phyloP scores from a whole-genome alignment of 1,140 invertebrate genomes.

The Gryon sp. region DNA sequence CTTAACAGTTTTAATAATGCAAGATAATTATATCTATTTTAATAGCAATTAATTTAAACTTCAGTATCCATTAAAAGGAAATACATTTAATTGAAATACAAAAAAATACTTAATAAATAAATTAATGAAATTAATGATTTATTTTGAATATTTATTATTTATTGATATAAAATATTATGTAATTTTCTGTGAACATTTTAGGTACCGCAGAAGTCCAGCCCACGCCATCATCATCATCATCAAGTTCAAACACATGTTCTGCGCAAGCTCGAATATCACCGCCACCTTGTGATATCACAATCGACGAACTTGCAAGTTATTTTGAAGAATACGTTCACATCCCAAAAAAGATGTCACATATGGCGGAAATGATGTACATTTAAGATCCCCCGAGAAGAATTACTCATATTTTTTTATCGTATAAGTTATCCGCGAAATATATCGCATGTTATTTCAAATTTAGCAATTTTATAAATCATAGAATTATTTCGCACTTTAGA shows the following conservation, averaged over 20 bases:
- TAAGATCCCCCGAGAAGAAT: conserved; percentile 75
- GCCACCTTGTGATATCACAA: conserved; percentile 87
- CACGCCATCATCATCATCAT: conserved; percentile 63
- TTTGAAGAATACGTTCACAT: conserved; percentile 96
- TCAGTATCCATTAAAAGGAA: no score
- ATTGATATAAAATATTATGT: background rate
- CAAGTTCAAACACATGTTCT: conserved; percentile 77
- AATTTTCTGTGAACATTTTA: conserved; percentile 9
- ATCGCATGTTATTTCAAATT: conserved; percentile 26
- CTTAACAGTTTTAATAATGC: no score
- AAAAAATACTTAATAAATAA: no score
- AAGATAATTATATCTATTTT: no score
- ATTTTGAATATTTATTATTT: no score
- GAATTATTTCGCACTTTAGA: no score
- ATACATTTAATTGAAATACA: no score
- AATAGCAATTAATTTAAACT: no score
- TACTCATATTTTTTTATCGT: conserved; percentile 46
- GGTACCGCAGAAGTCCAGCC: conserved; percentile 15
- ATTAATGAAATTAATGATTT: no score
- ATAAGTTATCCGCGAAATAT: conserved; percentile 35
- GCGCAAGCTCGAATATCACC: conserved; percentile 81
- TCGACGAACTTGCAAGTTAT: conserved; percentile 94
- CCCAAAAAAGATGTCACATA: conserved; percentile 96
- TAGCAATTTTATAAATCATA: conserved; percentile 20
- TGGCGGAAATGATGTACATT: conserved; percentile 99